Percentiles rank a stretch among this genome's conserved stretches.
phyloP scores from a whole-genome alignment of 2,797 vertebrate genomes.

The Craterocephalus amniculus region DNA sequence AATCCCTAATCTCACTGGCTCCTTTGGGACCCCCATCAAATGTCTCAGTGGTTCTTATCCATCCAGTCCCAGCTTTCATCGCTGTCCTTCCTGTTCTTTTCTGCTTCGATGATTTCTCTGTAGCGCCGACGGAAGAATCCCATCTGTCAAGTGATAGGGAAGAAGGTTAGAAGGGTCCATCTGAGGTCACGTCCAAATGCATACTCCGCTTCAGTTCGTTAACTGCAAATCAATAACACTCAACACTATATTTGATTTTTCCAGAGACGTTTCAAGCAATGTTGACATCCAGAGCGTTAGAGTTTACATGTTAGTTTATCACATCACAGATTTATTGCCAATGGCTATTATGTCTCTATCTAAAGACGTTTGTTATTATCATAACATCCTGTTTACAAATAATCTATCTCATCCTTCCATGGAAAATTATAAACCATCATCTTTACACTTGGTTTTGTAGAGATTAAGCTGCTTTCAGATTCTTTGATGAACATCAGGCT shows the following conservation, averaged over 20 bases:
- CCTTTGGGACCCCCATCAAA: conserved; percentile 54
- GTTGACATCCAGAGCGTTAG: background rate
- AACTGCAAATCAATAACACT: conserved; percentile 11
- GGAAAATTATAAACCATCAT: background rate
- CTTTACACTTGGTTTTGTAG: background rate
- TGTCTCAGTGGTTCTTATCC: conserved; percentile 93
- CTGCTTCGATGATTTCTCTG: conserved; percentile 97
- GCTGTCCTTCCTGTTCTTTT: conserved; percentile 96
- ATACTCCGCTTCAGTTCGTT: conserved; percentile 20
- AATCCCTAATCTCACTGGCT: conserved; percentile 81
- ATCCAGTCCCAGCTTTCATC: conserved; percentile 99
- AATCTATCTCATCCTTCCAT: background rate
- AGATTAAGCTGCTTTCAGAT: background rate
- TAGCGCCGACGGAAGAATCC: conserved; percentile 98
- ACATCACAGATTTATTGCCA: background rate
- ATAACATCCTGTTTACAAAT: background rate
- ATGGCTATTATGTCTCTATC: background rate
- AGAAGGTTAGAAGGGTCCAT: conserved; percentile 16
- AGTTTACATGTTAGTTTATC: background rate
- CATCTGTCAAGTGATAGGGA: conserved; percentile 84
- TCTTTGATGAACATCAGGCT: background rate
- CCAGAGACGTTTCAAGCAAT: background rate
- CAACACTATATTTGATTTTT: background rate
- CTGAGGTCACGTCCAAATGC: conserved; percentile 11
- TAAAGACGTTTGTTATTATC: background rate